Conservation (phyloP, 2,888 invertebrate species). For the Ophion ventricosus region DNA sequence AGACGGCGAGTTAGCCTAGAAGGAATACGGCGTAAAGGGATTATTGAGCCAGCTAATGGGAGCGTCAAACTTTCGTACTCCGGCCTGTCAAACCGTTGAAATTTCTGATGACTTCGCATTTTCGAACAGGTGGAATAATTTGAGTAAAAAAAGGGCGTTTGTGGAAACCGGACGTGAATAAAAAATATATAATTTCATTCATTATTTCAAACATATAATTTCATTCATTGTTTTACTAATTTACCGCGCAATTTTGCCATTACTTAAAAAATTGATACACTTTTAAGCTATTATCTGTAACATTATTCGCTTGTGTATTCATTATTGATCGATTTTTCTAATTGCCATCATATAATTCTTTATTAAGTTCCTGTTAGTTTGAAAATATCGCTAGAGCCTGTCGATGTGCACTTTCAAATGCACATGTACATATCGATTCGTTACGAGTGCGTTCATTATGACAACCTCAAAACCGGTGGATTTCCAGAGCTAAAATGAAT, state of each 20-base stretch:
- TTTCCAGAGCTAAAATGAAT: conserved; percentile 23
- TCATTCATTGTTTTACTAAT: neutral
- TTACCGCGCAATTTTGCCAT: neutral
- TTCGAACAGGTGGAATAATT: neutral
- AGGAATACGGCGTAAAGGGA: conserved; percentile 6
- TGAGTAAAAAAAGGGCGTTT: neutral
- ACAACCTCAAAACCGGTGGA: conserved; percentile 12
- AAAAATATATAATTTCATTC: neutral
- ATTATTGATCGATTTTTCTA: neutral
- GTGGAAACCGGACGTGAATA: neutral
- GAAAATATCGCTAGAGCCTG: neutral
- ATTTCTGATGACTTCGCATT: neutral
- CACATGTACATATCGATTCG: neutral
- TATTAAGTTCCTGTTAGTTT: too few species aligned
- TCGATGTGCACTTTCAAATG: neutral
- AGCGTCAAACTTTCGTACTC: conserved; percentile 16
- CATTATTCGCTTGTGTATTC: neutral
- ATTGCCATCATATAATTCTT: neutral
- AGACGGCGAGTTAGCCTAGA: neutral
- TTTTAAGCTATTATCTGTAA: neutral
- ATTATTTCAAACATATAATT: neutral
- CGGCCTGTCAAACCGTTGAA: neutral
- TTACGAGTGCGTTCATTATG: conserved; percentile 39
- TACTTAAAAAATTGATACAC: neutral
- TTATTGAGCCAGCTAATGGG: conserved; percentile 40